Base-by-base conservation (phyloP, 1,140 invertebrate genomes). In the Aplysia californica region DNA sequence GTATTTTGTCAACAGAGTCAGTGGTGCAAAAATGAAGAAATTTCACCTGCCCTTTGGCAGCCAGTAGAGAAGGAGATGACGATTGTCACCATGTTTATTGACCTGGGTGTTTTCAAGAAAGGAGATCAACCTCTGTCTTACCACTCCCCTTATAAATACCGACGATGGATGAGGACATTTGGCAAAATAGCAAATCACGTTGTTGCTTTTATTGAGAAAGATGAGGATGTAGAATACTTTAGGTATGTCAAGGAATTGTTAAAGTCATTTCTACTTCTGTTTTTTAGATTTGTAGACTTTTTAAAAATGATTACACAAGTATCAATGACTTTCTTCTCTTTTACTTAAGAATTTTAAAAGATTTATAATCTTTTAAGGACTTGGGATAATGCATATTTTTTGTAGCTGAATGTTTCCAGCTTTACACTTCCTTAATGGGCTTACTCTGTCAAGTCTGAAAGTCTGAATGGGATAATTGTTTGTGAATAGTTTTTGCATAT, bases 71-170 rank as follows among this genome's bases (percentile, higher is more conserved):
- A n/a, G n/a, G 72, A 75, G 31, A 75, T 75, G 23, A 75, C 72
- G 20, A 61, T 75, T n/a, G 72, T 75, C 29, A 75, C 72, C 38
- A 75, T 75, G 72, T 75, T 66, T 26, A 15, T 75, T 18, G 31
- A 75, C 39, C 41, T 75, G 26, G 72, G 72, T n/a, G 29, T 39
- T 18, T 75, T 75, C 41, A 75, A 66, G 26, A 75, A 75, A 55
- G 72, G 72, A 5, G 72, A 75, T n/a, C n/a, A 66, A 50, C 18
- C 10, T 3, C 55, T 75, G 2, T 18, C 23, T 35, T 75, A 75
- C 35, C 72, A 75, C 31, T 65, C 72, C 18, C 72, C 72, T 29
- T 66, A 75, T 33, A 75, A 75, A 31, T 75, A 75, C 33, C 58
- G 56, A 21, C 20, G 59, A 38, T 75, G 72, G 72, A 75, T 75